Percentiles rank a stretch among this genome's conserved stretches.
phyloP scores from a whole-genome alignment of 1,140 invertebrate species.

The Hylaeus volcanicus region DNA sequence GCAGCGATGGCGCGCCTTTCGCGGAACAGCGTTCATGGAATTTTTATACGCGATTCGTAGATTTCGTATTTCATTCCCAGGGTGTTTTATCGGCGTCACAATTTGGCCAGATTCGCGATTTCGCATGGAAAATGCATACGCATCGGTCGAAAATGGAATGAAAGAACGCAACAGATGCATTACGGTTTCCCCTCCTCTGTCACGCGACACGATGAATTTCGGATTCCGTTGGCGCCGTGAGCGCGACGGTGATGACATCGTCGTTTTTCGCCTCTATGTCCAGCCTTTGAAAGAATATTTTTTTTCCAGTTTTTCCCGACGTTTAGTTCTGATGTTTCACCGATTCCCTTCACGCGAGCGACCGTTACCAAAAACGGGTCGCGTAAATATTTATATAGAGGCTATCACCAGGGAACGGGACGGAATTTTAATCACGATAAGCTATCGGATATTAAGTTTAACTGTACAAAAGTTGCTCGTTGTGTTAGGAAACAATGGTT shows the following conservation, averaged over 20 bases:
- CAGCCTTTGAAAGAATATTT: not conserved
- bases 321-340: no score
- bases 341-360: no score
- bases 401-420: no score
- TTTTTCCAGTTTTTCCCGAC: no score
- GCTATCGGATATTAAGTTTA: no score
- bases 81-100: slow-evolving; percentile 50
- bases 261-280: not conserved
- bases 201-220: slow-evolving; percentile 24
- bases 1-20: no score
- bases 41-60: slow-evolving; percentile 1
- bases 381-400: no score
- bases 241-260: not conserved
- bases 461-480: no score
- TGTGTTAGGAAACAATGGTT: no score
- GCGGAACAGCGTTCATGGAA: not conserved
- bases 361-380: no score
- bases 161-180: slow-evolving; percentile 44
- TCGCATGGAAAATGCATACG: slow-evolving; percentile 31
- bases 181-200: not conserved
- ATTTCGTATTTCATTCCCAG: slow-evolving; percentile 38
- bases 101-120: slow-evolving; percentile 8
- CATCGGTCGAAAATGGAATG: slow-evolving; percentile 32
- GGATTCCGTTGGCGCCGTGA: not conserved
- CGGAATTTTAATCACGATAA: no score